Conservation (phyloP, 2,797 vertebrate genomes). For the Fundulus diaphanus region DNA sequence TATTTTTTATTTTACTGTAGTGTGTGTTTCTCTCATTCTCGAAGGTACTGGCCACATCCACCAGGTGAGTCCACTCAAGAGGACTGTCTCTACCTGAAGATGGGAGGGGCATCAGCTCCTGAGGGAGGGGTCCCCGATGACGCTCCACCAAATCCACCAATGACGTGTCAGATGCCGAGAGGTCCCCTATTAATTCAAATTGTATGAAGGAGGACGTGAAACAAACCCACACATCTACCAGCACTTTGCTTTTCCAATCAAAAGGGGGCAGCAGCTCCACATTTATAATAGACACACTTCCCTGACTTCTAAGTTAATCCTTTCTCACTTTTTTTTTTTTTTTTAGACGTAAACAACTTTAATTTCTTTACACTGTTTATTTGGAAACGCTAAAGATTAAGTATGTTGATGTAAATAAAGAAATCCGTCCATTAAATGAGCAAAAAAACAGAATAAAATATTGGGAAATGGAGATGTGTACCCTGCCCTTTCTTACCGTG, state of each 20-base stretch:
- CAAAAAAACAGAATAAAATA: background rate
- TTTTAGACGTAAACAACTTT: background rate
- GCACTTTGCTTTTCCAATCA: constrained; percentile 5
- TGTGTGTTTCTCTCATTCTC: constrained; percentile 85
- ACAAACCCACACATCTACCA: background rate
- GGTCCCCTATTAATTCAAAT: constrained; percentile 83
- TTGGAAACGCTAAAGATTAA: background rate
- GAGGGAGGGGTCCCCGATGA: constrained; percentile 85
- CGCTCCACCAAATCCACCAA: constrained; percentile 95
- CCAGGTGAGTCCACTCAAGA: constrained; percentile 96
- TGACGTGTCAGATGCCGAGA: constrained; percentile 98
- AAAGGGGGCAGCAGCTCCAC: constrained; percentile 32
- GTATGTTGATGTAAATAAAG: background rate
- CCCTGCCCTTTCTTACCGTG: constrained; percentile 82
- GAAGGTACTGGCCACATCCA: constrained; percentile 96
- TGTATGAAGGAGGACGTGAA: background rate
- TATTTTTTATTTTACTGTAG: constrained; percentile 54
- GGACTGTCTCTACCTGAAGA: constrained; percentile 87
- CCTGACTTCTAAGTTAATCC: background rate
- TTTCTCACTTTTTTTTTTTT: background rate
- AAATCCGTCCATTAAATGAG: background rate
- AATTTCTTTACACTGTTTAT: background rate
- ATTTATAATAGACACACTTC: background rate
- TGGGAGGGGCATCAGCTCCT: constrained; percentile 96
- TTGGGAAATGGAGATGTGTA: background rate